Evolutionary conservation across 2,797 vertebrate genomes (phyloP).

Genomic region (Anomalospiza imberbis): DNA sequence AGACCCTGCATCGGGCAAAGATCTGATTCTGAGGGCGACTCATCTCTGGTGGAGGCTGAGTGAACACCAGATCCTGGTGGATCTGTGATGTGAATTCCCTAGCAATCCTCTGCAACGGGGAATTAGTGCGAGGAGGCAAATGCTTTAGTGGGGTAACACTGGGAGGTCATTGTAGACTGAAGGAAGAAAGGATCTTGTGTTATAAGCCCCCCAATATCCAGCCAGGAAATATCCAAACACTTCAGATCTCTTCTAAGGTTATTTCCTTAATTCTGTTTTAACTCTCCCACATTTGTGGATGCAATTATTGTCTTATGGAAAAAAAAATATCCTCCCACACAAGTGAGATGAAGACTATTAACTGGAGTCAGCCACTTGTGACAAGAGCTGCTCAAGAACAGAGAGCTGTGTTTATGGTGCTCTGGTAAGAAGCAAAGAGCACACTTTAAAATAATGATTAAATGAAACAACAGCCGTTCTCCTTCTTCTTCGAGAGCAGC

Average conservation of each 20-base stretch:
- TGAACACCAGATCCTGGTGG: neutral
- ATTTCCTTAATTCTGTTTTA: neutral
- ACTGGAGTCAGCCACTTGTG: slow-evolving; percentile 17
- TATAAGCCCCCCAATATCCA: neutral
- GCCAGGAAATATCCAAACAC: neutral
- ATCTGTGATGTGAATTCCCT: neutral
- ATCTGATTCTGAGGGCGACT: neutral
- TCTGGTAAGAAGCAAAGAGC: neutral
- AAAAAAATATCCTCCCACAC: neutral
- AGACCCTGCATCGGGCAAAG: neutral
- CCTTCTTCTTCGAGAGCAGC: neutral
- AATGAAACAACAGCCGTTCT: neutral
- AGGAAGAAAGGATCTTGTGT: neutral
- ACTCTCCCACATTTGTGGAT: neutral
- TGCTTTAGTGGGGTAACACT: neutral
- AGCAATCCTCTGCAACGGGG: no score
- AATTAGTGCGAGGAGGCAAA: neutral
- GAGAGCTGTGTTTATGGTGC: neutral
- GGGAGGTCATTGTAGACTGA: neutral
- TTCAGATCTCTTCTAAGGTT: neutral
- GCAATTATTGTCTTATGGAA: neutral
- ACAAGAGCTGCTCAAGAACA: slow-evolving; percentile 25
- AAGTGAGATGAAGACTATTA: neutral
- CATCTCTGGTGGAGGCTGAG: neutral
- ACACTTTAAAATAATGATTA: neutral